Percentiles rank a stretch among this genome's conserved stretches.
Conservation (phyloP, 1,140 invertebrate genomes). For the Ctenoplectra terminalis region DNA sequence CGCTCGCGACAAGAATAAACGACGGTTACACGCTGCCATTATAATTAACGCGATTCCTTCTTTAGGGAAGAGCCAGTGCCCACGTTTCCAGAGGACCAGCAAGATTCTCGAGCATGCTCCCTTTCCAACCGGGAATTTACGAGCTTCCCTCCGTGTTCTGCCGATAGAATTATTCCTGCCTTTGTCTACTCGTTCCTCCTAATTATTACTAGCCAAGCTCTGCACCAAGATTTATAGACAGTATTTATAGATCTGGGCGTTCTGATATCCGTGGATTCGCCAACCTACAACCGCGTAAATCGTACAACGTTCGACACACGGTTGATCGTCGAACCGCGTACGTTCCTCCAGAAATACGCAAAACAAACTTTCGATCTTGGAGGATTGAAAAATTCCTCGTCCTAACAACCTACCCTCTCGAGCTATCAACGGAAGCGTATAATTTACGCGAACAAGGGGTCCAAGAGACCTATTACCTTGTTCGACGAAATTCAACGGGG, state of each 20-base stretch:
- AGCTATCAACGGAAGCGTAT: neutral
- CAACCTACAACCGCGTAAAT: neutral
- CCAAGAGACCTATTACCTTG: too few relatives aligned
- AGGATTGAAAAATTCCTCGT: neutral
- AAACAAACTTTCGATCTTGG: too few relatives aligned
- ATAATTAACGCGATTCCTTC: slow-evolving; percentile 76
- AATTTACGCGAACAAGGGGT: neutral
- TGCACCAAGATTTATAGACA: slow-evolving; percentile 28
- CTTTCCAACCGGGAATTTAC: slow-evolving; percentile 34
- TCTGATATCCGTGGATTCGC: slow-evolving; percentile 38
- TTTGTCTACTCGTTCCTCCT: slow-evolving; percentile 23
- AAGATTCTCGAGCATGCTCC: slow-evolving; percentile 5
- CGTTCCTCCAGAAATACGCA: too few relatives aligned
- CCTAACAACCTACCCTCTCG: neutral
- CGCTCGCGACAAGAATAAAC: slow-evolving; percentile 68
- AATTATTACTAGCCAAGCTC: slow-evolving; percentile 36
- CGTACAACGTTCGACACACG: too few relatives aligned
- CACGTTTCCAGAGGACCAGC: slow-evolving; percentile 1
- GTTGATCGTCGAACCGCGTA: neutral
- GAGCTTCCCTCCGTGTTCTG: slow-evolving; percentile 27
- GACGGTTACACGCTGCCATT: slow-evolving; percentile 70
- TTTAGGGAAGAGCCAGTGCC: slow-evolving; percentile 37
- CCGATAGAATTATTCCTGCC: slow-evolving; percentile 45
- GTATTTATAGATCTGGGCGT: slow-evolving; percentile 34
- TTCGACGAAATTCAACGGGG: neutral